Conservation (phyloP, 2,113 vertebrate species). For the Actenoides lindsayi region DNA sequence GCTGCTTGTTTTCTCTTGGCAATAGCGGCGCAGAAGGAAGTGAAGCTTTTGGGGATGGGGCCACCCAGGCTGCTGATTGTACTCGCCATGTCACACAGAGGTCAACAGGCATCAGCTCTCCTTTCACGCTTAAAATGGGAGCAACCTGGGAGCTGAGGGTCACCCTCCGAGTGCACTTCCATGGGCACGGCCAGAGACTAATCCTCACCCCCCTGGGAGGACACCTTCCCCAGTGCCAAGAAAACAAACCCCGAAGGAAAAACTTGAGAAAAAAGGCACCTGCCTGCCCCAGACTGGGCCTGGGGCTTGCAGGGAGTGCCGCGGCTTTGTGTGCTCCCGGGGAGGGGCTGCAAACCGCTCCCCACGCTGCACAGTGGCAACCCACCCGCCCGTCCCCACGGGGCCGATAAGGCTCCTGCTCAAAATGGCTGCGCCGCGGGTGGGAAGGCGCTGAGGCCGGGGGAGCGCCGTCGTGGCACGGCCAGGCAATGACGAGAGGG, state of each 20-base stretch:
- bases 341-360: not conserved
- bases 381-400: no score
- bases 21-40: not conserved
- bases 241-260: rapidly evolving
- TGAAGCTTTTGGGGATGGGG: not conserved
- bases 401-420: rapidly evolving
- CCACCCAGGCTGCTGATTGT: rapidly evolving
- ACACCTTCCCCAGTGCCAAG: no score
- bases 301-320: rapidly evolving
- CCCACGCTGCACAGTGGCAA: not conserved
- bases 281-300: not conserved
- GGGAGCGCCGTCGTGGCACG: no score
- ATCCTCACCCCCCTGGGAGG: no score
- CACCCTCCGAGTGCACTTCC: not conserved
- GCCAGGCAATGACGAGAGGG: rapidly evolving
- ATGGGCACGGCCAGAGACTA: rapidly evolving
- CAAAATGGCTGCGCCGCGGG: not conserved
- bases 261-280: not conserved
- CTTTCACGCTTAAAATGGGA: rapidly evolving
- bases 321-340: no score
- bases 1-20: not conserved
- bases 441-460: rapidly evolving
- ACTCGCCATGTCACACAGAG: rapidly evolving
- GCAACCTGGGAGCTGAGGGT: not conserved
- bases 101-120: rapidly evolving